Percentiles rank a stretch among this genome's conserved stretches.
phyloP scores from a whole-genome alignment of 2,113 vertebrate genomes.

The Vidua macroura region DNA sequence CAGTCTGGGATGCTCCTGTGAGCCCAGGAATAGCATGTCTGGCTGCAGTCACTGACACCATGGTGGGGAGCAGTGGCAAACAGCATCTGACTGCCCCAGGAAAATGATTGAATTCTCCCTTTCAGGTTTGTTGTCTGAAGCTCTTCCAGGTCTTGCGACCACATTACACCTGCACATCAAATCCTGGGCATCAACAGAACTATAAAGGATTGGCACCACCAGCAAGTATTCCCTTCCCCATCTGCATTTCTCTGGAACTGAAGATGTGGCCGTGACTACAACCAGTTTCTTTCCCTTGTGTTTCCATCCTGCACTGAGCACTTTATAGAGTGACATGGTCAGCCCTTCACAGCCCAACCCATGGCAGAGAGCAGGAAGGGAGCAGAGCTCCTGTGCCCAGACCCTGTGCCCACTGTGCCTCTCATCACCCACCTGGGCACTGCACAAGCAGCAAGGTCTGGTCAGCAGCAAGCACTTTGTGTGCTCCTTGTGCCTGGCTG shows the following conservation, averaged over 20 bases:
- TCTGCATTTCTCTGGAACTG: neutral
- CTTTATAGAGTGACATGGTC: neutral
- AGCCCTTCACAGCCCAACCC: neutral
- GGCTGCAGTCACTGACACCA: neutral
- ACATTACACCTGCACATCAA: neutral
- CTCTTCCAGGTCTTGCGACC: neutral
- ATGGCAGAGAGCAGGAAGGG: neutral
- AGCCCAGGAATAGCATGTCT: neutral
- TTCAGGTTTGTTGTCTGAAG: neutral
- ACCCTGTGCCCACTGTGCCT: neutral
- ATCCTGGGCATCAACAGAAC: neutral
- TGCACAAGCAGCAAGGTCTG: neutral
- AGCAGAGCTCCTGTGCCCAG: rapidly evolving
- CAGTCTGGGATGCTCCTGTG: neutral
- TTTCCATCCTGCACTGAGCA: neutral
- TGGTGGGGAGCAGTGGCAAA: neutral
- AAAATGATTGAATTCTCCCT: neutral
- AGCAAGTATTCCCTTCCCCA: neutral
- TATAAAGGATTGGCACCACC: neutral
- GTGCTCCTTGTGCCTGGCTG: neutral
- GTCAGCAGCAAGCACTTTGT: neutral
- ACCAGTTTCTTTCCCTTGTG: neutral
- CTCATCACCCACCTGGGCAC: rapidly evolving
- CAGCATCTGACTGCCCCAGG: rapidly evolving
- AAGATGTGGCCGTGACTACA: neutral